Percentiles rank a stretch among this genome's conserved stretches.
phyloP scores from a whole-genome alignment of 2,797 vertebrate species.

The Neopelma chrysocephalum region DNA sequence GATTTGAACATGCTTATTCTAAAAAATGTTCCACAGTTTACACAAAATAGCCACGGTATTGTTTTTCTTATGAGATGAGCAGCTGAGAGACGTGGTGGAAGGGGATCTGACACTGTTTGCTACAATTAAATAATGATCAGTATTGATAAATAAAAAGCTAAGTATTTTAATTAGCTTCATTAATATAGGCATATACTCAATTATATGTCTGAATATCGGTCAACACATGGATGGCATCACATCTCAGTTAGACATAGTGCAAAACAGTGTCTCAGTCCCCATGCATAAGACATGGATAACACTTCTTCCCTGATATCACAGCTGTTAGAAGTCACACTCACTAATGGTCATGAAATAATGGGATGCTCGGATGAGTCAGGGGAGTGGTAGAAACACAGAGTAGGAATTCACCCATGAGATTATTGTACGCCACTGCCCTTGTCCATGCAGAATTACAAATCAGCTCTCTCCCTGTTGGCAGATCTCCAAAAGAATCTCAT shows the following conservation, averaged over 20 bases:
- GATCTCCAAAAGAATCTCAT: neutral
- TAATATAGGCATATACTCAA: neutral
- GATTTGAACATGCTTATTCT: neutral
- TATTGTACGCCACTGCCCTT: accelerated
- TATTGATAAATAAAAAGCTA: neutral
- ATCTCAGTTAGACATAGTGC: neutral
- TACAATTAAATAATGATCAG: neutral
- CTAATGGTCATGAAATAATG: neutral
- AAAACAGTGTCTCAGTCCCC: neutral
- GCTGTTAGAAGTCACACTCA: neutral
- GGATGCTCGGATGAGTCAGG: neutral
- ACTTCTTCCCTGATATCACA: neutral
- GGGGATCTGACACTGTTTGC: neutral
- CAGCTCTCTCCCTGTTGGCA: neutral
- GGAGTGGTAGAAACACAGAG: neutral
- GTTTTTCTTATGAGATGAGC: neutral
- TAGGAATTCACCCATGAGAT: neutral
- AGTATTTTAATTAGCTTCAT: neutral
- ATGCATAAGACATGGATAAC: neutral
- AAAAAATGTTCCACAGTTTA: neutral
- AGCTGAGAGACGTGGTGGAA: neutral
- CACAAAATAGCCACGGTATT: neutral
- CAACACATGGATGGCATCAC: neutral
- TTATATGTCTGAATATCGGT: neutral
- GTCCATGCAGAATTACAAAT: neutral